A percentile compares a stretch with the other conserved stretches of the same genome.
phyloP scores from a whole-genome alignment of 2,888 invertebrate species.

The Onthophagus sagittarius region DNA sequence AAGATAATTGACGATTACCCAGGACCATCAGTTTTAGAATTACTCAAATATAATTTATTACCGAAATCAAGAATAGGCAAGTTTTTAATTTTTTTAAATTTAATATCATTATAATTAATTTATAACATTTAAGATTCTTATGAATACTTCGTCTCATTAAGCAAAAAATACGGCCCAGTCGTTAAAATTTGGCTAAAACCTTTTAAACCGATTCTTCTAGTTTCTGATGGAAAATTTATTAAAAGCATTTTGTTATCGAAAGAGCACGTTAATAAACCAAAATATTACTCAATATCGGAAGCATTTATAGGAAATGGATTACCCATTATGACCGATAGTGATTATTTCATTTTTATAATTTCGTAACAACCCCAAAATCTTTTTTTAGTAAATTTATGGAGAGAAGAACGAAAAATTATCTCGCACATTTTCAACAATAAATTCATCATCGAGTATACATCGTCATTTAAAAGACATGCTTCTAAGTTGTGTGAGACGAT shows the following conservation, averaged over 20 bases:
- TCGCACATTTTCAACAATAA: neutral
- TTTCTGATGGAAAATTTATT: neutral
- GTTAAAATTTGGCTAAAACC: neutral
- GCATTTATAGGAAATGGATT: neutral
- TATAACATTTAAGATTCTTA: neutral
- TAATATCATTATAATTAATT: neutral
- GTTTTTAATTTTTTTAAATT: neutral
- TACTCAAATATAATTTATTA: neutral
- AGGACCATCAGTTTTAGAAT: neutral
- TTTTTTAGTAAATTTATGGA: neutral
- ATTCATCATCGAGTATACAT: neutral
- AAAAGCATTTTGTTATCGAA: neutral
- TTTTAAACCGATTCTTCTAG: neutral
- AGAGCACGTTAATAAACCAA: neutral
- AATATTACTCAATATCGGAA: neutral
- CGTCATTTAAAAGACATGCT: neutral
- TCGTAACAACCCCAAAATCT: neutral
- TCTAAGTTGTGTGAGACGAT: neutral
- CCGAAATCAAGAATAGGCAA: neutral
- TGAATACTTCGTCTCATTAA: neutral
- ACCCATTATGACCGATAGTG: neutral
- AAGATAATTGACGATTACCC: too few relatives aligned
- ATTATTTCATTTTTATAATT: neutral
- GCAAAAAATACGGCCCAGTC: neutral
- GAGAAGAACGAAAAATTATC: neutral